Base-by-base conservation (phyloP, 1,140 invertebrate species). In the Pseudoatta argentina region DNA sequence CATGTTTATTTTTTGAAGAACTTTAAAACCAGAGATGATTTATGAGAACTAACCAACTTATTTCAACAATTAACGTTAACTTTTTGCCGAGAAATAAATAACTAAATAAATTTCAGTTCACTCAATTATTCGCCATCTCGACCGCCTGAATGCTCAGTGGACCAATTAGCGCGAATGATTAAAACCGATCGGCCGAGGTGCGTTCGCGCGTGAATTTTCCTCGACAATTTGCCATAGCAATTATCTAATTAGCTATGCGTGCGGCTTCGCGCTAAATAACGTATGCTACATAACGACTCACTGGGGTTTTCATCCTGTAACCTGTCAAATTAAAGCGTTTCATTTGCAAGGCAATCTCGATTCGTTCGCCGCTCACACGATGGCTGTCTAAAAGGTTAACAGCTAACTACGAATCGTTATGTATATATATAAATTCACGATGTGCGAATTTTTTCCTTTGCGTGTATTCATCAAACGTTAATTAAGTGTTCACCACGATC, bases 291-390 rank as follows among this genome's bases (percentile, higher is more conserved):
- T 79, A 66, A 79, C 27, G 61, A 51, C 27, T 79, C 5, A 34
- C 27, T 44, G 61, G 61, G 18, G 14, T 51, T 51, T 77, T 63
- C 75, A 61, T 77, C 16, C 57, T 61, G 55, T 76, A 61, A 53
- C 18, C 48, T 79, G 27, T 72, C 34, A 72, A 82, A 82, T 82
- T 82, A 59, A 82, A 82, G 21, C 78, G 27, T 59, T 57, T 82
- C 21, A 59, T 72, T 72, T 64, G 24, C 78, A 82, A 81, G 66
- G 66, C 78, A 82, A 72, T 82, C 66, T 44, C 66, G 34, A 72
- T 55, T 71, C 78, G 78, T 44, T 27, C 66, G 66, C 66, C 78
- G 66, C 48, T 71, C 78, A 21, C 44, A 10, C 76, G 59, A 66
- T 66, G 18, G 27, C n/a, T 24, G n/a, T 16, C 51, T 34, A 14